Base-by-base conservation (phyloP, 2,888 invertebrate species). In the Nysson spinosus region DNA sequence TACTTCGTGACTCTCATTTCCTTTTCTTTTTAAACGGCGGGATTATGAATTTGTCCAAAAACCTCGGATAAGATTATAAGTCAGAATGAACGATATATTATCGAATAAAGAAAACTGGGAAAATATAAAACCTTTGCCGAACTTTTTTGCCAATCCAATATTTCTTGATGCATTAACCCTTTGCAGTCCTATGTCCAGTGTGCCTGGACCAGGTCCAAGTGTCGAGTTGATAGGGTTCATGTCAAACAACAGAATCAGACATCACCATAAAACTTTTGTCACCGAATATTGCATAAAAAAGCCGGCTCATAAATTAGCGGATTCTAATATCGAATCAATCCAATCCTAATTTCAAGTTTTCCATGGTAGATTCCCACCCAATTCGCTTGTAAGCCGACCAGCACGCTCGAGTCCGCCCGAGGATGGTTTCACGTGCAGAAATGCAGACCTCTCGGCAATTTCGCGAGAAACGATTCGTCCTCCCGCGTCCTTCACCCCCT, bases 381-480 rank as follows among this genome's bases (percentile, higher is more conserved):
- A 28, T 28, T 30, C 47, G 24, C 46, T 35, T 19, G n/a, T 24
- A 34, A 32, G 28, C 30, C 40, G 43, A 11, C 20, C 34, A 51
- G 47, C 69, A 46, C 55, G 58, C 69, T 60, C 52, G 47, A 39
- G 16, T 46, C 26, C 64, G 46, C 46, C 37, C 65, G 74, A 64
- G 73, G 66, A 79, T 64, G 60, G 70, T 79, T 77, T 84, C 82
- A 81, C 85, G 84, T 84, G 84, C 83, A 84, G 84, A 85, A 81
- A 83, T 83, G 83, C 80, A 74, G 69, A 75, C 80, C 83, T 83
- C 75, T 80, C 77, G 83, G 84, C 83, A 80, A 83, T 83, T 85
- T 85, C 80, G 76, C 84, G 78, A 80, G 85, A 83, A 85, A 81
- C 83, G 81, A 83, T 83, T 79, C 75, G 69, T 72, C 40, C 44